phyloP scores from a whole-genome alignment of 2,113 vertebrate species.

The Mionectes macconnelli region DNA sequence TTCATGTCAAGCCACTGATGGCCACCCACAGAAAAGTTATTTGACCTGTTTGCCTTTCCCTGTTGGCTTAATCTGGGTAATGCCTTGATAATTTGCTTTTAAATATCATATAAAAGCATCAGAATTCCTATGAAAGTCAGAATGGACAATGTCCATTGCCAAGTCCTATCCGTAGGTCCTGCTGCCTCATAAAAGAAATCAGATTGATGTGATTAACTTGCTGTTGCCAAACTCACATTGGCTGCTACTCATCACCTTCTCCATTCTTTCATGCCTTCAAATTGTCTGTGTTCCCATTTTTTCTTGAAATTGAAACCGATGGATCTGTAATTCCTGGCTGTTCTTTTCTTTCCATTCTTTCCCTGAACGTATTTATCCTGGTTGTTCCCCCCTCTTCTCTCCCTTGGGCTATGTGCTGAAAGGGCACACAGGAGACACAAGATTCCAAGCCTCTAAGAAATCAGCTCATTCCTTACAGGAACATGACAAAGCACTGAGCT shows the following conservation, averaged over 20 bases:
- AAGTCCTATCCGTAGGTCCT: neutral
- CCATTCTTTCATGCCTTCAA: neutral
- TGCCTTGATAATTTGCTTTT: neutral
- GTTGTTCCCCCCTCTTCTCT: fast-evolving
- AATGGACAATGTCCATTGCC: neutral
- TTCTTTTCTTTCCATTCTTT: neutral
- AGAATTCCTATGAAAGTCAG: neutral
- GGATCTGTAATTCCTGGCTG: slow-evolving; percentile 2
- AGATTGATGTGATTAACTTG: neutral
- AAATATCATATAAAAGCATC: neutral
- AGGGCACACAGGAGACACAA: neutral
- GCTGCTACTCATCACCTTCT: neutral
- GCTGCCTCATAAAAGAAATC: neutral
- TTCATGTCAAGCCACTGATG: neutral
- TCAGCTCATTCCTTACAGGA: neutral
- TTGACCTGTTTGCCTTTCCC: neutral
- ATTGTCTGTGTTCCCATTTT: neutral
- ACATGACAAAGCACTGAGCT: neutral
- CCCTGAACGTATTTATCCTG: neutral
- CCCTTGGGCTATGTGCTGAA: neutral
- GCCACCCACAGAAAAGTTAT: neutral
- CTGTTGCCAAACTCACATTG: neutral
- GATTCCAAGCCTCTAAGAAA: neutral
- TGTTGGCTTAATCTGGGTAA: neutral
- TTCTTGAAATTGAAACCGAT: neutral